Percentiles rank a stretch among this genome's conserved stretches.
Evolutionary conservation across 2,888 invertebrate genomes (phyloP).

Genomic region (Alviniconcha strummeri): DNA sequence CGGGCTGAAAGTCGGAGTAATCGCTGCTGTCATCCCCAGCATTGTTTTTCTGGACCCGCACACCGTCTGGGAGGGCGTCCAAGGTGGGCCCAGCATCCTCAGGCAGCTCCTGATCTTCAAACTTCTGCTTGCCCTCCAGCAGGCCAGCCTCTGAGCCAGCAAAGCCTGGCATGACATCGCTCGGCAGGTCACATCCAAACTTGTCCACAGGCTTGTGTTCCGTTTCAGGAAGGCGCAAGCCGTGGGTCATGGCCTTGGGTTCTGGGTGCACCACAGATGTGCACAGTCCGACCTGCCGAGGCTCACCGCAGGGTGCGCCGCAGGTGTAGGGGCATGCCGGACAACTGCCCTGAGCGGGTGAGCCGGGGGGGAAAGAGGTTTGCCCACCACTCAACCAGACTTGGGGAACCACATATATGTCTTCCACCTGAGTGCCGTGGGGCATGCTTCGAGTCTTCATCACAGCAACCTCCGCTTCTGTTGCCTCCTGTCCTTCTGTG

Average conservation of each 20-base stretch:
- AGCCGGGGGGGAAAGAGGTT: neutral
- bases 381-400: constrained; percentile 22
- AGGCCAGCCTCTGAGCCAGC: neutral
- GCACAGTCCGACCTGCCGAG: too few relatives aligned
- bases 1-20: constrained; percentile 18
- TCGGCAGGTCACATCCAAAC: too few relatives aligned
- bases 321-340: neutral
- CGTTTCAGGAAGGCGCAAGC: too few relatives aligned
- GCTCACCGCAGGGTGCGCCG: too few relatives aligned
- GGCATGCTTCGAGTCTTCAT: constrained; percentile 32
- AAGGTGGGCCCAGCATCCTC: neutral
- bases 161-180: neutral
- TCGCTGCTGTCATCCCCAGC: neutral
- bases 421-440: constrained; percentile 29
- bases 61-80: neutral
- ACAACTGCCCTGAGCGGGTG: neutral
- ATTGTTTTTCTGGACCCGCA: neutral
- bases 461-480: constrained; percentile 32
- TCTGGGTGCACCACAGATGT: too few relatives aligned
- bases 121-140: neutral
- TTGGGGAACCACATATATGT: constrained; percentile 30
- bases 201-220: too few relatives aligned
- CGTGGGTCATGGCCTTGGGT: too few relatives aligned
- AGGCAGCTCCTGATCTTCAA: neutral
- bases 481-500: neutral